These are phyloP conservation scores for Ennomos erosarius DNA, from an alignment of 2,888 invertebrate species.

Conservation along the genomic window DNA sequence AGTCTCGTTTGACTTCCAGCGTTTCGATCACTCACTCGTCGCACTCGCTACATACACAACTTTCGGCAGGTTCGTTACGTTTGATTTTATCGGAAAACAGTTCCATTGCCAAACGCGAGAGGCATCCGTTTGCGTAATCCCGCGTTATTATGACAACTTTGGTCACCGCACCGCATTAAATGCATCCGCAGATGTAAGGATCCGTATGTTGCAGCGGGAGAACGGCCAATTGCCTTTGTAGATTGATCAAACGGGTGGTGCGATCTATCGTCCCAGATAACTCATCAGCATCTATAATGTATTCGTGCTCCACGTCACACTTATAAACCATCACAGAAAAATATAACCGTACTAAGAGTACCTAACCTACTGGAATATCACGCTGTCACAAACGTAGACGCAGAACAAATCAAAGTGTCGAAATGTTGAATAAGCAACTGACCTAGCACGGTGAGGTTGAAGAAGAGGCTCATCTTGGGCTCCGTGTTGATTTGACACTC, in stretches of 20 bases:
- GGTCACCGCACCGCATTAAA: slow-evolving; percentile 18
- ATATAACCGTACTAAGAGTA: too few species aligned
- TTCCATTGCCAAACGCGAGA: neutral
- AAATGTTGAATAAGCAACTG: slow-evolving; percentile 36
- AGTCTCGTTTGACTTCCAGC: too few species aligned
- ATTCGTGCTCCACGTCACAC: too few species aligned
- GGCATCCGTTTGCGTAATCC: neutral
- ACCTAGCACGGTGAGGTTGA: slow-evolving; percentile 88
- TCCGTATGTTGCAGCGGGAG: neutral
- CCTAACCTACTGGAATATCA: too few species aligned
- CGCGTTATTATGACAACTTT: slow-evolving; percentile 21
- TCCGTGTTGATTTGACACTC: slow-evolving; percentile 92
- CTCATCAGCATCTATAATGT: neutral
- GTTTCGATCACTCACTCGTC: too few species aligned
- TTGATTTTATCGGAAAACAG: too few species aligned
- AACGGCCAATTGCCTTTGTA: slow-evolving; percentile 13
- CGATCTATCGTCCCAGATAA: slow-evolving; percentile 15
- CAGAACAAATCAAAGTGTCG: neutral
- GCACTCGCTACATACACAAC: too few species aligned
- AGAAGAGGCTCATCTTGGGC: slow-evolving; percentile 89
- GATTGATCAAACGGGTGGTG: slow-evolving; percentile 23
- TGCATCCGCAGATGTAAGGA: slow-evolving; percentile 4
- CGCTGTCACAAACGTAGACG: too few species aligned
- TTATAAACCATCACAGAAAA: too few species aligned
- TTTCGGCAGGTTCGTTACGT: too few species aligned